Evolutionary conservation across 1,140 invertebrate species (phyloP).

Genomic region (Phocides pigmalion): DNA sequence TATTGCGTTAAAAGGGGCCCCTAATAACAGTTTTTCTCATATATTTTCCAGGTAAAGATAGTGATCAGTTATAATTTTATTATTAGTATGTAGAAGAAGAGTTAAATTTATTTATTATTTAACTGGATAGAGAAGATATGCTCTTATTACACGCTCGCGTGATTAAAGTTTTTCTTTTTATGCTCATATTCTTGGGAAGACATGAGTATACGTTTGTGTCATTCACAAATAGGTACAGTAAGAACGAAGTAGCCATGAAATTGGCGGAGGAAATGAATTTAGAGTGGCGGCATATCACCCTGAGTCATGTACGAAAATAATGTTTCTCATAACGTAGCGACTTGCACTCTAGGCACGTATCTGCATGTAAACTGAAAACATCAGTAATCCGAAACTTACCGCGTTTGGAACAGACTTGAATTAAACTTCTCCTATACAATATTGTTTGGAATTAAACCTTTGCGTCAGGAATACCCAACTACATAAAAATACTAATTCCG

Average conservation of each 20-base stretch:
- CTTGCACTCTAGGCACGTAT: constrained; percentile 39
- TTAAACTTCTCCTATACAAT: constrained; percentile 44
- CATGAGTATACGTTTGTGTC: constrained; percentile 8
- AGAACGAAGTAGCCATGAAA: constrained; percentile 9
- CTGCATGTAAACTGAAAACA: constrained; percentile 54
- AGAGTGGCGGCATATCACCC: not conserved
- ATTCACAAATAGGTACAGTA: constrained; percentile 11
- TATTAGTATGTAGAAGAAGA: too few species aligned
- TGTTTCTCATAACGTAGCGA: constrained; percentile 37
- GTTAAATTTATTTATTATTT: not conserved
- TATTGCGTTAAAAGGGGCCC: too few species aligned
- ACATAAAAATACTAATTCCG: constrained; percentile 13
- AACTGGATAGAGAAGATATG: not conserved
- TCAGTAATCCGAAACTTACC: constrained; percentile 49
- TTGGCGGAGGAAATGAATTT: constrained; percentile 23
- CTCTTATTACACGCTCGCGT: constrained; percentile 2
- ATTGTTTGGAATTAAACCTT: constrained; percentile 45
- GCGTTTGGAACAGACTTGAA: constrained; percentile 44
- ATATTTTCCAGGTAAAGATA: too few species aligned
- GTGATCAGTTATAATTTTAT: too few species aligned
- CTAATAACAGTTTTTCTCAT: too few species aligned
- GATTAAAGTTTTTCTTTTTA: not conserved
- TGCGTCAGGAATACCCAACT: constrained; percentile 32
- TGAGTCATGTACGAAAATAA: constrained; percentile 34
- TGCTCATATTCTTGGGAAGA: constrained; percentile 6